phyloP scores from a whole-genome alignment of 2,113 vertebrate species.

The Gambusia holbrooki region DNA sequence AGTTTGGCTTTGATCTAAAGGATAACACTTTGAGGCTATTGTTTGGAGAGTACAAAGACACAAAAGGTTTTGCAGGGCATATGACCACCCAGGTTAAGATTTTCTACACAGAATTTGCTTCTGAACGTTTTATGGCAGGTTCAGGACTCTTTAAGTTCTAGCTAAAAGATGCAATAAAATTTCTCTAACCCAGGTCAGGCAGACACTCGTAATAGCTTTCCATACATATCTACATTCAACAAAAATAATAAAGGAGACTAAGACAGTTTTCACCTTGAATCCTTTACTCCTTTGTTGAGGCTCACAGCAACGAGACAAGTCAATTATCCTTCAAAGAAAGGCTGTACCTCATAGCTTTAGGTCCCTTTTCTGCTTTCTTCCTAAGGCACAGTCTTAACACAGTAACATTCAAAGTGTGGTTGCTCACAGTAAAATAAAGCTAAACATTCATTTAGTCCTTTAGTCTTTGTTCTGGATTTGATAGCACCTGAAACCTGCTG shows the following conservation, averaged over 20 bases:
- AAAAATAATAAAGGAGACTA: not conserved
- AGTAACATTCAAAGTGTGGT: slow-evolving; percentile 7
- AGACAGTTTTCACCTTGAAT: slow-evolving; percentile 18
- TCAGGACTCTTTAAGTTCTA: not conserved
- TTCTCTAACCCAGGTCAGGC: slow-evolving; percentile 7
- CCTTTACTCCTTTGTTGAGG: slow-evolving; percentile 22
- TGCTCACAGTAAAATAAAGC: not conserved
- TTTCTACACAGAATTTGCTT: not conserved
- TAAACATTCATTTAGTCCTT: not conserved
- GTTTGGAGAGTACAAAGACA: slow-evolving; percentile 1
- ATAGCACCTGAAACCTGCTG: slow-evolving; percentile 37
- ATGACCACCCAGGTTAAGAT: slow-evolving; percentile 9
- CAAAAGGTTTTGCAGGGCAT: slow-evolving; percentile 3
- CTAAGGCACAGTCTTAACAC: not conserved
- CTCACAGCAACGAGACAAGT: slow-evolving; percentile 25
- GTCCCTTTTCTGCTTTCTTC: slow-evolving; percentile 6
- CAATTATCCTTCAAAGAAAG: slow-evolving; percentile 25
- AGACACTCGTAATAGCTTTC: slow-evolving; percentile 17
- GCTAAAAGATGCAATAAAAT: not conserved
- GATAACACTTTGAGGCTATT: slow-evolving; percentile 13
- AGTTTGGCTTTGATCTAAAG: slow-evolving; percentile 22
- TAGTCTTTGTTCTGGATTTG: slow-evolving; percentile 21
- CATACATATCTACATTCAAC: not conserved
- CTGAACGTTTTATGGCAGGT: slow-evolving; percentile 1
- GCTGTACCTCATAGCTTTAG: slow-evolving; percentile 9